Conservation (phyloP, 2,888 invertebrate genomes). For the Drosophila gaucha region DNA sequence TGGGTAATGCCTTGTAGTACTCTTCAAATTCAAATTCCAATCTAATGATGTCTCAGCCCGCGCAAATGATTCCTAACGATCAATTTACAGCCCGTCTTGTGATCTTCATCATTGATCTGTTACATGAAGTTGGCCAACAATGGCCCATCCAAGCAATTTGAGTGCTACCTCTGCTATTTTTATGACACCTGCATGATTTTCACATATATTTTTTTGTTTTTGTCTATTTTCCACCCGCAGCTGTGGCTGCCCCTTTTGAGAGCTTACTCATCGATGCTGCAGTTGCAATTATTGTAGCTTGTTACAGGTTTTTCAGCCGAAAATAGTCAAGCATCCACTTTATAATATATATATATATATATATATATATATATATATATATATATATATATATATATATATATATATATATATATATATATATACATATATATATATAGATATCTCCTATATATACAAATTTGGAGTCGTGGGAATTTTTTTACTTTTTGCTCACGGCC, state of each 20-base stretch:
- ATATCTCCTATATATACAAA: slow-evolving; percentile 73
- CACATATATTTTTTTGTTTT: slow-evolving; percentile 43
- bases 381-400: slow-evolving; percentile 57
- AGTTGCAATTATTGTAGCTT: slow-evolving; percentile 71
- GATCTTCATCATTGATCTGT: slow-evolving; percentile 34
- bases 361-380: slow-evolving; percentile 71
- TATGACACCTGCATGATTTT: slow-evolving; percentile 79
- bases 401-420: slow-evolving; percentile 66
- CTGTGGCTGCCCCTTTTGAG: slow-evolving; percentile 17
- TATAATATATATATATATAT: slow-evolving; percentile 49
- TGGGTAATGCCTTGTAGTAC: not conserved
- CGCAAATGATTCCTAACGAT: slow-evolving; percentile 33
- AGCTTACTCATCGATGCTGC: slow-evolving; percentile 47
- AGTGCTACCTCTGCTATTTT: slow-evolving; percentile 49
- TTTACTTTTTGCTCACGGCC: slow-evolving; percentile 57
- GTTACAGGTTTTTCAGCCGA: slow-evolving; percentile 67
- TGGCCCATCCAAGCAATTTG: slow-evolving; percentile 35
- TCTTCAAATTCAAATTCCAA: slow-evolving; percentile 1
- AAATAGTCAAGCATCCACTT: slow-evolving; percentile 41
- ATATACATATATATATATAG: slow-evolving; percentile 48
- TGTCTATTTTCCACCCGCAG: slow-evolving; percentile 53
- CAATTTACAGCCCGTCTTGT: slow-evolving; percentile 25
- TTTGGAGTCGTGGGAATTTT: slow-evolving; percentile 82
- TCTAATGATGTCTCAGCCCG: not conserved
- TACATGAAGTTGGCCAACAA: slow-evolving; percentile 20